phyloP scores from a whole-genome alignment of 2,888 invertebrate species.

The Campopleginae sp. region DNA sequence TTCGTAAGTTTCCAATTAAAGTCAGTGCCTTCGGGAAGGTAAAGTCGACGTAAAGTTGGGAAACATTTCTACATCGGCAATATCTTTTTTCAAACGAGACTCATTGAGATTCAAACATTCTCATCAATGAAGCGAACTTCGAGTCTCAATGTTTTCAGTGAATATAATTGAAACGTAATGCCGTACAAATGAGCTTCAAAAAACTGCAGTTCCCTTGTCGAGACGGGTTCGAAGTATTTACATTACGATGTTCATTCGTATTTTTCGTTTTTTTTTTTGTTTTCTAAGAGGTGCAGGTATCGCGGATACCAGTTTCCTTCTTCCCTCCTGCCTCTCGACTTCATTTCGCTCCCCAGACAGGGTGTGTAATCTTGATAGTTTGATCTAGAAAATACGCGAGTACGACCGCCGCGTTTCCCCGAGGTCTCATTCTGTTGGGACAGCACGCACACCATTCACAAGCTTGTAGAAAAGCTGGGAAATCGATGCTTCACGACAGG shows the following conservation, averaged over 20 bases:
- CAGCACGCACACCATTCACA: conserved; percentile 14
- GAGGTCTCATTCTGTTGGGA: conserved; percentile 55
- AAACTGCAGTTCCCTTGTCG: conserved; percentile 1
- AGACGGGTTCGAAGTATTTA: conserved; percentile 20
- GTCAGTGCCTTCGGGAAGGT: neutral
- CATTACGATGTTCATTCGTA: neutral
- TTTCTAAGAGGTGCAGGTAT: conserved; percentile 22
- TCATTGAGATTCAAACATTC: neutral
- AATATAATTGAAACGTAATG: too few relatives aligned
- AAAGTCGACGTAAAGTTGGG: conserved; percentile 26
- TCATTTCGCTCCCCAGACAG: conserved; percentile 36
- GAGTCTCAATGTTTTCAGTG: too few relatives aligned
- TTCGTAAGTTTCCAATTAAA: conserved; percentile 5
- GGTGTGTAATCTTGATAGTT: conserved; percentile 62
- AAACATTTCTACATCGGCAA: neutral
- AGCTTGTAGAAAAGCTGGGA: conserved; percentile 27
- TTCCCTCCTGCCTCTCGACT: neutral
- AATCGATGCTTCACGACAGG: conserved; percentile 62
- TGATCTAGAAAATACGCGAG: conserved; percentile 56
- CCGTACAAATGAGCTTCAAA: too few relatives aligned
- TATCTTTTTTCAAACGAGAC: neutral
- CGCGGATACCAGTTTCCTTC: conserved; percentile 43
- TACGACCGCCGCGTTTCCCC: conserved; percentile 37
- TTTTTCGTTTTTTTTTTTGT: neutral
- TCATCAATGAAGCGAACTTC: too few relatives aligned